Conservation (phyloP, 2,888 invertebrate species). For the Coelinius sp. region DNA sequence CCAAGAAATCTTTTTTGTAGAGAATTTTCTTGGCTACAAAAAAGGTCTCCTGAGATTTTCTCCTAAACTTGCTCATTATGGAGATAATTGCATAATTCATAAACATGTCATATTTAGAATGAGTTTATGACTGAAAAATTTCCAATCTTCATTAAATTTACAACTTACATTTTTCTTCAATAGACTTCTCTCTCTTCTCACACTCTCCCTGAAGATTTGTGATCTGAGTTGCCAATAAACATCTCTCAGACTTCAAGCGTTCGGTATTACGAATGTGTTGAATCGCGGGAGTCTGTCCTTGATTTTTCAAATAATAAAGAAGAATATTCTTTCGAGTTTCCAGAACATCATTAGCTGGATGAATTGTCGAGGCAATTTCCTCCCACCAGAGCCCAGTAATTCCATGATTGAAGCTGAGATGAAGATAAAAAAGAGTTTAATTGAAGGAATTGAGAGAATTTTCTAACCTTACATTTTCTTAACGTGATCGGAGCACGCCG, state of each 20-base stretch:
- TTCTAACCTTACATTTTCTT: slow-evolving; percentile 52
- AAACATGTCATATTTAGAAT: too few relatives aligned
- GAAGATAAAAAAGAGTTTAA: too few relatives aligned
- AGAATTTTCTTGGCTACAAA: too few relatives aligned
- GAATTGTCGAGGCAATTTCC: slow-evolving; percentile 51
- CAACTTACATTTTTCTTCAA: slow-evolving; percentile 58
- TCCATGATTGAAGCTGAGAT: slow-evolving; percentile 59
- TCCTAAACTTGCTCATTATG: too few relatives aligned
- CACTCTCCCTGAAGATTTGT: slow-evolving; percentile 53
- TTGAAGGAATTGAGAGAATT: background rate
- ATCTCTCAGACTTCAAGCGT: slow-evolving; percentile 48
- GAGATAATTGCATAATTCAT: too few relatives aligned
- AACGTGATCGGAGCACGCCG: slow-evolving; percentile 45
- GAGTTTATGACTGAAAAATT: background rate
- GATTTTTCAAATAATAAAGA: slow-evolving; percentile 53
- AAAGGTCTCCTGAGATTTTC: too few relatives aligned
- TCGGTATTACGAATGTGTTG: slow-evolving; percentile 48
- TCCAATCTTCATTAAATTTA: background rate
- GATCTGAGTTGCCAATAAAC: slow-evolving; percentile 50
- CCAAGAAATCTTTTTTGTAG: too few relatives aligned
- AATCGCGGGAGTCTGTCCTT: slow-evolving; percentile 46
- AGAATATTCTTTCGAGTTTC: slow-evolving; percentile 59
- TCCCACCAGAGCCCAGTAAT: slow-evolving; percentile 60
- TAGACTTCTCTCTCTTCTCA: slow-evolving; percentile 53
- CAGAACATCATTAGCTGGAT: slow-evolving; percentile 49